Base-by-base conservation (phyloP, 2,113 vertebrate genomes). In the Sphaerodactylus townsendi region DNA sequence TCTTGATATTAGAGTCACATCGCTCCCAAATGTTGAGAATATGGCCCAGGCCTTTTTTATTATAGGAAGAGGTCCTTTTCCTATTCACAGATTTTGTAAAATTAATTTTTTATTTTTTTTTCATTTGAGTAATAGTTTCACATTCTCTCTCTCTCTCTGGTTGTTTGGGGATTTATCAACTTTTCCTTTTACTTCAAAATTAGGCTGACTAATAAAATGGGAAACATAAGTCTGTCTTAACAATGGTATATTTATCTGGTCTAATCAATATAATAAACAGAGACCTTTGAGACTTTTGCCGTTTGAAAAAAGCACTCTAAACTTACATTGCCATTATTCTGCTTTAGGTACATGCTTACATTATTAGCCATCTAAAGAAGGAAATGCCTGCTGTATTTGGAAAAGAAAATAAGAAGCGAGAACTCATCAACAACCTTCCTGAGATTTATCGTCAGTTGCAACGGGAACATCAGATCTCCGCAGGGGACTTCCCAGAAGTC, bases 341-440 rank as follows among this genome's bases (percentile, higher is more conserved):
- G 13, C 89, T 77, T 79, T 93, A 99, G 98, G 98, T 99, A n/a
- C 98, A 99, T 71, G 98, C 98, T 70, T 99, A 99, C 90, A 98
- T 99, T 94, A 98, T 99, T 95, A 99, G 98, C 92, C 92, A 98
- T 91, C 96, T 99, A 93, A 99, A 98, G 93, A 99, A 97, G 92
- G 98, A 99, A 93, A 99, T 99, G 98, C 98, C 98, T 1, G 96
- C 97, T 64, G 92, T 99, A 8, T 99, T 99, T 83, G 98, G 98
- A 5, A 98, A 98, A 70, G 98, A 99, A 87, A 97, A 97, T 91
- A 99, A 99, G 92, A 99, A 99, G 90, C 97, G 97, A 71, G 98
- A 99, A 89, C 95, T 99, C n/a, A 98, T 99, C 90, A 89, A 83
- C 88, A 95, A 93, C 69, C 95, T 99, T 68, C 98, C 98, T 0